Conservation (phyloP, 2,888 invertebrate genomes). For the Blomia tropicalis region DNA sequence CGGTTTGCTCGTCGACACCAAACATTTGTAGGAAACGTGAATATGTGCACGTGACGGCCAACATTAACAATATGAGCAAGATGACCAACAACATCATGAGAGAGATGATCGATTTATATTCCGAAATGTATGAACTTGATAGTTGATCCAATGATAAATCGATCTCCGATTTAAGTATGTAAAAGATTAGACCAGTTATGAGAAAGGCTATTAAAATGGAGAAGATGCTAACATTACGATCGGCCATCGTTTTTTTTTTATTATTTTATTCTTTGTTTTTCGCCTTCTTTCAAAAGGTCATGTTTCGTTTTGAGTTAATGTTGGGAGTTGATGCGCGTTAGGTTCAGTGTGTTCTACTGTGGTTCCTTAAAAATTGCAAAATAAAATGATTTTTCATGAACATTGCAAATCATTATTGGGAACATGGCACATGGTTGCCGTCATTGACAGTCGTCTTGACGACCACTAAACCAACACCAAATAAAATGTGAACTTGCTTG, state of each 20-base stretch:
- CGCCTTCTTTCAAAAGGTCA: too few species aligned
- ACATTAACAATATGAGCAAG: background rate
- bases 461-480: too few species aligned
- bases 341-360: too few species aligned
- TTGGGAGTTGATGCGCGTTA: too few species aligned
- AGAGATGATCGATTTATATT: background rate
- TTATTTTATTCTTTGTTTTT: too few species aligned
- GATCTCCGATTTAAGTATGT: background rate
- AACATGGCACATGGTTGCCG: too few species aligned
- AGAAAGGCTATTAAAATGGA: slow-evolving; percentile 1
- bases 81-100: background rate
- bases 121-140: background rate
- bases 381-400: too few species aligned
- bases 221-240: background rate
- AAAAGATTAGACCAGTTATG: slow-evolving; percentile 3
- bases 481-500: background rate
- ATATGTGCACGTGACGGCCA: background rate
- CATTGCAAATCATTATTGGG: too few species aligned
- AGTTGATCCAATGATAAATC: background rate
- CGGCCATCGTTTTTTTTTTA: too few species aligned
- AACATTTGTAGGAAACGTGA: background rate
- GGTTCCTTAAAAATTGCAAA: too few species aligned
- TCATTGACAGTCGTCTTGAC: too few species aligned
- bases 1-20: background rate
- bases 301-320: too few species aligned